Evolutionary conservation across 2,888 invertebrate species (phyloP), one percentile per base, ranked within the genome.

Genomic region (Oxytorus armatus): DNA sequence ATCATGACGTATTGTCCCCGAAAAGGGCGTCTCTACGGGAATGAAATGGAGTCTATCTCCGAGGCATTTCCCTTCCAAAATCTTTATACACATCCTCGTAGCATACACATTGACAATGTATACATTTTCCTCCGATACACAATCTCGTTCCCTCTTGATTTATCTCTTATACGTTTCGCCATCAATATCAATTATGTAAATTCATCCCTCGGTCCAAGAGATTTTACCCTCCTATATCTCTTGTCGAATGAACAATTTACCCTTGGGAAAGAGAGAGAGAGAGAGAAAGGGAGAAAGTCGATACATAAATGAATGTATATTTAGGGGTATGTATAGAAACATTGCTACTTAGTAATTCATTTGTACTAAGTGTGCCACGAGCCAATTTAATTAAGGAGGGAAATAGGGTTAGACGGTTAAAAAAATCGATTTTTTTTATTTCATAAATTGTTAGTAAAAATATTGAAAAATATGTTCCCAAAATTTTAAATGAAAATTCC

Each of bases 1-100:
- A n/a, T n/a, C 81, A 81, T 83, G 81, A 79, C 72, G 77, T 79
- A 81, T 81, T 81, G 83, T 81, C 74, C n/a, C 47, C 53, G 49
- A 47, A 53, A 65, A 57, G 39, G 25, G 36, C 42, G 68, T 81
- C 74, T 81, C 80, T 57, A 16, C 68, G 80, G 80, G 73, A 81
- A 69, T 81, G 65, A 63, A 69, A 68, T 57, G 42, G 33, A n/a
- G 57, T 73, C 39, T 47, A 39, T 61, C 70, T 11, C 29, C n/a
- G 21, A 39, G 55, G 29, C 49, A 65, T 57, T 61, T 70, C 10
- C 57, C 33, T 33, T 55, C 39, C 33, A 33, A 59, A 59, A 63
- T 42, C 39, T 51, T n/a, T 18, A 25, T 65, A 44, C 23, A 18
- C 25, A 16, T 47, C 51, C 16, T 36, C 5, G n/a, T 21, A 49